Evolutionary conservation across 1,140 invertebrate species (phyloP).

Genomic region (Drosophila lacertosa): DNA sequence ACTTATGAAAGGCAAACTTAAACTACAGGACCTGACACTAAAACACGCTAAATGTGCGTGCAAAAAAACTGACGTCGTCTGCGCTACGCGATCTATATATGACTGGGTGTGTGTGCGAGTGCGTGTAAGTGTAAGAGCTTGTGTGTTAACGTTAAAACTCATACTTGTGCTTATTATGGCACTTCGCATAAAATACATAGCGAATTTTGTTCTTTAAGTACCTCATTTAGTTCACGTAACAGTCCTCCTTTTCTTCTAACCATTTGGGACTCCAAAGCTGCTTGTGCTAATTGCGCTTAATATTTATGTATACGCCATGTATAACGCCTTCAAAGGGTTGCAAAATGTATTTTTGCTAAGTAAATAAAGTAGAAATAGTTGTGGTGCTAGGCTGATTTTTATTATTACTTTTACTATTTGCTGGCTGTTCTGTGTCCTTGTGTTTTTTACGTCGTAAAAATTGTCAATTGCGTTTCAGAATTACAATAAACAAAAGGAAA

Average conservation of each 20-base stretch:
- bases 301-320: conserved; percentile 27
- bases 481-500: conserved; percentile 65
- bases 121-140: conserved; percentile 8
- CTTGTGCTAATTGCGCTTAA: conserved; percentile 46
- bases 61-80: conserved; percentile 22
- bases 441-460: conserved; percentile 31
- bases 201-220: conserved; percentile 48
- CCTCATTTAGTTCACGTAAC: conserved; percentile 41
- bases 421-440: conserved; percentile 49
- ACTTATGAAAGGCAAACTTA: conserved; percentile 59
- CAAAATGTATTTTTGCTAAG: conserved; percentile 6
- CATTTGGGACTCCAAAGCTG: conserved; percentile 20
- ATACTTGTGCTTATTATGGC: conserved; percentile 48
- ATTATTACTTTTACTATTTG: conserved; percentile 9
- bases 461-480: conserved; percentile 49
- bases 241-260: conserved; percentile 6
- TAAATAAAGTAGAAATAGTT: conserved; percentile 10
- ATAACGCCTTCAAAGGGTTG: conserved; percentile 9
- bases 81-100: no score
- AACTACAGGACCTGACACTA: conserved; percentile 30
- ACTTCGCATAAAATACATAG: conserved; percentile 49
- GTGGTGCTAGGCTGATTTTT: background rate
- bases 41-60: conserved; percentile 23
- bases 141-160: conserved; percentile 42
- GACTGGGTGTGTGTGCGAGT: background rate